A percentile compares a stretch with the other conserved stretches of the same genome.
Conservation (phyloP, 2,797 vertebrate species). For the Molothrus ater region DNA sequence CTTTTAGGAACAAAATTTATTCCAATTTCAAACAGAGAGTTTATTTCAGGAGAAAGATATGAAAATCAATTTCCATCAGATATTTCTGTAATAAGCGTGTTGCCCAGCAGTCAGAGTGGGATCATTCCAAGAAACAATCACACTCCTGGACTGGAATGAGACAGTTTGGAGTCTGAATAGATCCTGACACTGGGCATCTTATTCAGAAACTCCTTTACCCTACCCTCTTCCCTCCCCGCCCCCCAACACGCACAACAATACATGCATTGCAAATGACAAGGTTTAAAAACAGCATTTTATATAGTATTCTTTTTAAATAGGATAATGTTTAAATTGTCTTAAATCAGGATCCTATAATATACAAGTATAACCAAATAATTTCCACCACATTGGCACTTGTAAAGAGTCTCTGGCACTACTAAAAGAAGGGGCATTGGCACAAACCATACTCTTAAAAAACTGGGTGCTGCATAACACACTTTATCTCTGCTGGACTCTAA, state of each 20-base stretch:
- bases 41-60: conserved; percentile 97
- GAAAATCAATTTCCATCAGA: conserved; percentile 92
- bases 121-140: conserved; percentile 44
- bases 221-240: conserved; percentile 69
- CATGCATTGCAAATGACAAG: conserved; percentile 91
- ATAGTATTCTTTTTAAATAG: conserved; percentile 77
- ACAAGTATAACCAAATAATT: conserved; percentile 80
- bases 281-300: conserved; percentile 81
- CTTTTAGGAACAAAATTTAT: conserved; percentile 99
- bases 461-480: conserved; percentile 62
- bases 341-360: conserved; percentile 84
- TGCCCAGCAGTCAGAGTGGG: conserved; percentile 65
- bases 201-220: conserved; percentile 62
- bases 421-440: conserved; percentile 87
- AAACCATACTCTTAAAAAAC: conserved; percentile 74
- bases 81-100: conserved; percentile 86
- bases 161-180: conserved; percentile 41
- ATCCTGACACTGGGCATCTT: conserved; percentile 36
- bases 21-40: conserved; percentile 99
- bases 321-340: conserved; percentile 81
- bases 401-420: conserved; percentile 85
- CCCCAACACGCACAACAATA: conserved; percentile 70
- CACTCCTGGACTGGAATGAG: conserved; percentile 54
- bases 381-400: conserved; percentile 89
- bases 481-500: conserved; percentile 62